Conservation (phyloP, 2,113 vertebrate species). For the Brienomyrus brachyistius region DNA sequence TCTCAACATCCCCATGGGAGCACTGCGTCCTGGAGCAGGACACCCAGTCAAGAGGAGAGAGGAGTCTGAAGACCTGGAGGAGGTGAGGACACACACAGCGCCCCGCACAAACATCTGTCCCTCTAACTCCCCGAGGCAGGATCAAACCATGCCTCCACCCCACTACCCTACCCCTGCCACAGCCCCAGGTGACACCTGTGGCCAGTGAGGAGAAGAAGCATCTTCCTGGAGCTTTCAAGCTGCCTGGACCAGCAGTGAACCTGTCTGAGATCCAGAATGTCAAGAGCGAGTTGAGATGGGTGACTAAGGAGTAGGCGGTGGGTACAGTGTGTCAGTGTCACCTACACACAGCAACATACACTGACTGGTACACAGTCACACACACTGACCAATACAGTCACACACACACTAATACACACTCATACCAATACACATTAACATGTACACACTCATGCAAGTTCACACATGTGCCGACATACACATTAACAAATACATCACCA, state of each 20-base stretch:
- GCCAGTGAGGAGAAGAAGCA: constrained; percentile 74
- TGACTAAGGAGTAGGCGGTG: constrained; percentile 59
- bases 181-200: constrained; percentile 27
- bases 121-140: not conserved
- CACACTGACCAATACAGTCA: not conserved
- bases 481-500: not conserved
- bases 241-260: constrained; percentile 83
- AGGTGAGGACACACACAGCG: constrained; percentile 64
- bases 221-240: constrained; percentile 81
- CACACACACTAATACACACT: not conserved
- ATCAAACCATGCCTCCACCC: not conserved
- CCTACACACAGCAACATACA: not conserved
- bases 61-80: constrained; percentile 67
- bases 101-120: not conserved
- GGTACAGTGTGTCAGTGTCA: constrained; percentile 12
- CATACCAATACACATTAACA: not conserved
- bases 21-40: constrained; percentile 88
- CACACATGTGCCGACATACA: not conserved
- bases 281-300: constrained; percentile 81
- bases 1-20: constrained; percentile 98
- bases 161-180: not conserved
- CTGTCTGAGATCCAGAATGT: constrained; percentile 91
- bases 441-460: not conserved
- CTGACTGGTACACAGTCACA: not conserved
- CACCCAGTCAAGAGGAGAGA: constrained; percentile 92